Base-by-base conservation (phyloP, 2,888 invertebrate genomes). In the Argyra leucocephala region DNA sequence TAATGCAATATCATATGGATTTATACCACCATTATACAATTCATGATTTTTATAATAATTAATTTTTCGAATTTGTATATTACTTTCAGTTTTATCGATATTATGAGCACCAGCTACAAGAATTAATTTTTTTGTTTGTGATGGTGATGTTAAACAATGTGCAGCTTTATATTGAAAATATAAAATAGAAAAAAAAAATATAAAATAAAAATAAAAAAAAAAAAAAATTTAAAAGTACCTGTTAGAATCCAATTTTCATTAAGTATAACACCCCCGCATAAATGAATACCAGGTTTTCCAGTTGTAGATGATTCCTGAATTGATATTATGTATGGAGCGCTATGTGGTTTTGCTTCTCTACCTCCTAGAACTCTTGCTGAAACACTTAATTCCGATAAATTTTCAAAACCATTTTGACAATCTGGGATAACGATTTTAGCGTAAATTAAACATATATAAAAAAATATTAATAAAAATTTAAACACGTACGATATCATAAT, bases 201-300 rank as follows among this genome's bases (percentile, higher is more conserved):
- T 31, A 7, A 31, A 5, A 18, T 48, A 48, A 48, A 48, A 18
- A 48, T 12, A 48, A 15, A 48, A 18, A n/a, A 18, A 18, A 48
- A 48, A 18, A 48, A 2, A 18, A 48, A 48, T 48, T 10, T 37
- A 6, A 26, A 26, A 7, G 26, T 31, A 48, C 48, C 48, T 3
- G 78, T 79, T 24, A 78, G 61, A 68, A 78, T 77, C 79, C 79
- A 79, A 65, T 79, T 70, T 66, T 77, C 75, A 66, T 76, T 76
- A 63, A 78, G 75, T 6, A 78, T 72, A 18, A 78, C 74, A 37
- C 78, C 78, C 15, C 78, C 78, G 64, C 78, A 78, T 60, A 76
- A 76, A 68, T 78, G 78, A 0, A 76, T 72, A n/a, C 73, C 67
- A 6, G 69, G 26, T 1, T 65, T 66, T 1, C 73, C 73, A 21